These are phyloP conservation scores for Hepsetus odoe DNA, from an alignment of 2,113 vertebrate genomes.

Conservation along the genomic window DNA sequence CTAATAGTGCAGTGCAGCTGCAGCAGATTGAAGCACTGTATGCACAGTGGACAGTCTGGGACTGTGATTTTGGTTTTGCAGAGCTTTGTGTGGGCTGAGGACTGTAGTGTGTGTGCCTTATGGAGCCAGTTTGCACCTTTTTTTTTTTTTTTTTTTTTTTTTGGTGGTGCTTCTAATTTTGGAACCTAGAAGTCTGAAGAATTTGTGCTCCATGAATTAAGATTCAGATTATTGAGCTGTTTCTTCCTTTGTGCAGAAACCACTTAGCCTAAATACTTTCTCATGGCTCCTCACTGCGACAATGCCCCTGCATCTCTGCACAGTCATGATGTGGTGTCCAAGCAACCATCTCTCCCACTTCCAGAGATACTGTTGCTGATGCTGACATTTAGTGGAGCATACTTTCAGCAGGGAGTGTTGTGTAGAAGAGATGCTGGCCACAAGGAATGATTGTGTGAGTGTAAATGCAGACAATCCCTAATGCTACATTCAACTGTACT, in stretches of 20 bases:
- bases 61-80: neutral
- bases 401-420: neutral
- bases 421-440: neutral
- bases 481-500: neutral
- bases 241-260: neutral
- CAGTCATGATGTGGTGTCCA: neutral
- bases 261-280: neutral
- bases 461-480: neutral
- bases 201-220: neutral
- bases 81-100: neutral
- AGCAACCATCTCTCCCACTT: neutral
- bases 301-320: neutral
- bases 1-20: neutral
- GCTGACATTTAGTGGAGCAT: neutral
- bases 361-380: neutral
- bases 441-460: neutral
- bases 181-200: neutral
- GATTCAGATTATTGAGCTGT: neutral
- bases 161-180: neutral
- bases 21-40: constrained; percentile 13
- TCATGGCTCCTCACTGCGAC: neutral
- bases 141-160: no score
- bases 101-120: neutral
- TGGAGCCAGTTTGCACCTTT: neutral
- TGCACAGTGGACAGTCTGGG: neutral